Evolutionary conservation across 2,113 vertebrate species (phyloP).

Genomic region (Pithys albifrons): DNA sequence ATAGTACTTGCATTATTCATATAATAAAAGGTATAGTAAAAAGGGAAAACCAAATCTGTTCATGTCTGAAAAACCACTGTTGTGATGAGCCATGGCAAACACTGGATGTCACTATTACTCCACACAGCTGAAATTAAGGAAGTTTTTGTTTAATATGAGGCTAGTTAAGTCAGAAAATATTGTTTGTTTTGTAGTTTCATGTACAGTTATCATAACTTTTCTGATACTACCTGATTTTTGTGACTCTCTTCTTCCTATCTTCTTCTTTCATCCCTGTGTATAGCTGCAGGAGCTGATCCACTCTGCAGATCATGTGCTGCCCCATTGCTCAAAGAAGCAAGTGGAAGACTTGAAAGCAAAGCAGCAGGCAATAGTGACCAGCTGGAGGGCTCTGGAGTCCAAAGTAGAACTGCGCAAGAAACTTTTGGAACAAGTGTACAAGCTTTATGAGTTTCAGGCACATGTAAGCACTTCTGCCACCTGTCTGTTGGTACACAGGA

Average conservation of each 20-base stretch:
- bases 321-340: constrained; percentile 64
- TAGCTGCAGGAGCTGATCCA: constrained; percentile 87
- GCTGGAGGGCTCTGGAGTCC: constrained; percentile 80
- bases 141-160: not conserved
- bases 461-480: constrained; percentile 67
- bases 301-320: constrained; percentile 57
- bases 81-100: constrained; percentile 14
- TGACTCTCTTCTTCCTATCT: not conserved
- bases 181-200: not conserved
- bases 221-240: not conserved
- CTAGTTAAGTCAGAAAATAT: not conserved
- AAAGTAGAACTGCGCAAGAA: constrained; percentile 70
- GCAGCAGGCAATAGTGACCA: constrained; percentile 79
- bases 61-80: not conserved
- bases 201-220: not conserved
- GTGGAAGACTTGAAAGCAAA: constrained; percentile 68
- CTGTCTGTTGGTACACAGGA: fast-evolving
- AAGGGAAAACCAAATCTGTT: not conserved
- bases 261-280: not conserved
- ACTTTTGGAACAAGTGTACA: constrained; percentile 72
- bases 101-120: constrained; percentile 57
- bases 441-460: constrained; percentile 78
- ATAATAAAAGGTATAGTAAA: not conserved
- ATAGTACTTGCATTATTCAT: not conserved
- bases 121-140: not conserved